Evolutionary conservation across 2,797 vertebrate species (phyloP).

Genomic region (Pseudomugil gertrudae): DNA sequence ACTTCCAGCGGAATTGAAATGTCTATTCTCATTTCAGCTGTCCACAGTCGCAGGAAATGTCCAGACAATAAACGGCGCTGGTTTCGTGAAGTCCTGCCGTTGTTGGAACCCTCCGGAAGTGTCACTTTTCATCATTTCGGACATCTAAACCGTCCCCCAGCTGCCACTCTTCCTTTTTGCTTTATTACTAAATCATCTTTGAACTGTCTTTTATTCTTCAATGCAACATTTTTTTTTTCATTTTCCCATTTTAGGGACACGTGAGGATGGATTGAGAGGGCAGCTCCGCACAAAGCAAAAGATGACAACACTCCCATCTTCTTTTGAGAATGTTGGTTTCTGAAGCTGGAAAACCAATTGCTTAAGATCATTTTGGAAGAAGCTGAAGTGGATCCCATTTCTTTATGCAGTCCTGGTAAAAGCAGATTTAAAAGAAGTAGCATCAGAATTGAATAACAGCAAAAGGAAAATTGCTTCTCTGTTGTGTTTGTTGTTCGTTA

Average conservation of each 20-base stretch:
- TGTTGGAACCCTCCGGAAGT: constrained; percentile 35
- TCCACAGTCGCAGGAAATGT: constrained; percentile 39
- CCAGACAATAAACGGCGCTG: constrained; percentile 41
- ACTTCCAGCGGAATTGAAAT: constrained; percentile 49
- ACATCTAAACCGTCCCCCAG: constrained; percentile 25
- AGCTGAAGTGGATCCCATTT: constrained; percentile 28
- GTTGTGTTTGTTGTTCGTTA: neutral
- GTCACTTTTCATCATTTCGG: constrained; percentile 65
- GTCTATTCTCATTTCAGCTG: constrained; percentile 55
- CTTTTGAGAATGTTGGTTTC: constrained; percentile 24
- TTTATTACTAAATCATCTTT: constrained; percentile 12
- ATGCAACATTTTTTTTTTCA: neutral
- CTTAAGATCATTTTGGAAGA: constrained; percentile 23
- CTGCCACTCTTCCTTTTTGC: constrained; percentile 2
- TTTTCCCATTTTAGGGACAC: constrained; percentile 8
- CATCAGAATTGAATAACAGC: neutral
- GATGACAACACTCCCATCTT: constrained; percentile 24
- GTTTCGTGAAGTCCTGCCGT: constrained; percentile 43
- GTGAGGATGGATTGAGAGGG: constrained; percentile 7
- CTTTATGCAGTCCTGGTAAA: constrained; percentile 20
- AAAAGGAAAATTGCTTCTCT: constrained; percentile 7
- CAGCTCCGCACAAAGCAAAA: too few species aligned
- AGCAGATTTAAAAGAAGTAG: constrained; percentile 16
- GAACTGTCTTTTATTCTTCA: constrained; percentile 21
- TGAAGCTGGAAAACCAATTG: constrained; percentile 41